These are phyloP conservation scores for Parnassius orleans DNA, from an alignment of 2,888 invertebrate genomes.

Conservation along the genomic window DNA sequence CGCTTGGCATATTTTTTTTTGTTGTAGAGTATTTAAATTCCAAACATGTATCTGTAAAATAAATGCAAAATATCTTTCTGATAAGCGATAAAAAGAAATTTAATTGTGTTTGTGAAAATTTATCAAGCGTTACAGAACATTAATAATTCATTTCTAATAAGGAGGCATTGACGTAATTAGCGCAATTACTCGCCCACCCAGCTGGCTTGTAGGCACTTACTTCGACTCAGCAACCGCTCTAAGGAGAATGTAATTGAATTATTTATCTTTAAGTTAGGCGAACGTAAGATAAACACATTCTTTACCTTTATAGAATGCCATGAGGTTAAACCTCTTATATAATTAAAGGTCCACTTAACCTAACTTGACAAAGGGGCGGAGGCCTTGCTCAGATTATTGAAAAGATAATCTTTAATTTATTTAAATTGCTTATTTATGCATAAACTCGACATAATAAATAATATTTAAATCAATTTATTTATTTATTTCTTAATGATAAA, in stretches of 20 bases:
- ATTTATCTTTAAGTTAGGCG: slow-evolving; percentile 65
- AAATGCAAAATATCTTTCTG: slow-evolving; percentile 48
- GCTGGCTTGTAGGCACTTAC: slow-evolving; percentile 37
- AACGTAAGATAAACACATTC: slow-evolving; percentile 49
- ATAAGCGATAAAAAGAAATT: slow-evolving; percentile 38
- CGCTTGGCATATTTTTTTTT: background rate
- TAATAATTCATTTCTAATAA: slow-evolving; percentile 76
- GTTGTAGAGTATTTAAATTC: background rate
- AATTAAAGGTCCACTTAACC: slow-evolving; percentile 60
- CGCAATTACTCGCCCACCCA: slow-evolving; percentile 76
- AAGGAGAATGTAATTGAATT: slow-evolving; percentile 59
- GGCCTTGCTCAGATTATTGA: slow-evolving; percentile 42
- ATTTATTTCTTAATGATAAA: too few relatives aligned
- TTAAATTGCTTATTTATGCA: slow-evolving; percentile 25
- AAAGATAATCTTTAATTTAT: slow-evolving; percentile 39
- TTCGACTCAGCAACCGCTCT: slow-evolving; percentile 38
- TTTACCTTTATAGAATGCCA: slow-evolving; percentile 56
- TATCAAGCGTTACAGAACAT: slow-evolving; percentile 61
- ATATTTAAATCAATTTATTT: too few relatives aligned
- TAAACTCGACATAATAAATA: too few relatives aligned
- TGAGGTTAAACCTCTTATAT: slow-evolving; percentile 51
- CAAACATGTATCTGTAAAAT: slow-evolving; percentile 28
- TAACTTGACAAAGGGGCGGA: slow-evolving; percentile 61
- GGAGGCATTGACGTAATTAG: slow-evolving; percentile 74
- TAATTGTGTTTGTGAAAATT: slow-evolving; percentile 45